Evolutionary conservation across 2,888 invertebrate species (phyloP).

Genomic region (Pterobdella sp.): DNA sequence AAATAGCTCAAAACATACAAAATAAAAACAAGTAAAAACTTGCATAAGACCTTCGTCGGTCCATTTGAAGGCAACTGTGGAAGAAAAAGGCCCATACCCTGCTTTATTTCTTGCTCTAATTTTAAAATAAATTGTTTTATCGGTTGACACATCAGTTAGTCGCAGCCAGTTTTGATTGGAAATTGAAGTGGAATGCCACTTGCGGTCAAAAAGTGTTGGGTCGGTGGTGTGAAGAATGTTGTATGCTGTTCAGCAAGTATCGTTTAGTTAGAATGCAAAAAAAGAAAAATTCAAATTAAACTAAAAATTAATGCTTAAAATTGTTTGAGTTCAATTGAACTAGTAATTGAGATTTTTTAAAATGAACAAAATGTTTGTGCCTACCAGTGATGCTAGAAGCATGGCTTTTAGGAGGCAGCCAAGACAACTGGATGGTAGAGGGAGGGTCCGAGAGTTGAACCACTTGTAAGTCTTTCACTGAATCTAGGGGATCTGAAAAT

Average conservation of each 20-base stretch:
- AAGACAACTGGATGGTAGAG: slow-evolving; percentile 12
- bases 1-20: too few relatives aligned
- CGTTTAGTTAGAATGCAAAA: not conserved
- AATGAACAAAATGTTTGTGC: not conserved
- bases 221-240: slow-evolving; percentile 81
- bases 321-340: not conserved
- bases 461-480: not conserved
- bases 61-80: slow-evolving; percentile 56
- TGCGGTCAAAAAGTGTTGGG: slow-evolving; percentile 65
- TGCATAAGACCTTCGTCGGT: too few relatives aligned
- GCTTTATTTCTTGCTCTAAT: slow-evolving; percentile 81
- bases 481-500: not conserved
- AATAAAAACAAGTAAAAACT: too few relatives aligned
- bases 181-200: slow-evolving; percentile 75
- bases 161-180: slow-evolving; percentile 64
- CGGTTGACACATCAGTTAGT: slow-evolving; percentile 70
- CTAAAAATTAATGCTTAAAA: too few relatives aligned
- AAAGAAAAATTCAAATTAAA: not conserved
- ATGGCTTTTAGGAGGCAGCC: slow-evolving; percentile 13
- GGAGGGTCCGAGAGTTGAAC: not conserved
- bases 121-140: slow-evolving; percentile 83
- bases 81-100: slow-evolving; percentile 80
- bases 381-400: slow-evolving; percentile 17
- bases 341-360: not conserved
- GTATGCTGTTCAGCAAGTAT: slow-evolving; percentile 54